These are phyloP conservation scores for Rhynchophorus ferrugineus DNA, from an alignment of 1,140 invertebrate species.

Conservation along the genomic window DNA sequence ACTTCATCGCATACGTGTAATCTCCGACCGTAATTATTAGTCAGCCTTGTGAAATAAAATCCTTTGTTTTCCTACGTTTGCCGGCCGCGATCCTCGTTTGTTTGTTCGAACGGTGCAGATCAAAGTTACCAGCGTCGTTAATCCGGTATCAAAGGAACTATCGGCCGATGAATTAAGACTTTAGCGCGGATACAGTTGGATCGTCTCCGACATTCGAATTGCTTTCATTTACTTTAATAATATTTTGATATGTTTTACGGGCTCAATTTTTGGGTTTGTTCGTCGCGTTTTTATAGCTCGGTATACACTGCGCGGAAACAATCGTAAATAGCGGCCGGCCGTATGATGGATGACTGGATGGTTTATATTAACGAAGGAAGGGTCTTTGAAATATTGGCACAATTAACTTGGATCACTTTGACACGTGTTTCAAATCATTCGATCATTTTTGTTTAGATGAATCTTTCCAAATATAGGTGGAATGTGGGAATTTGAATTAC, in stretches of 20 bases:
- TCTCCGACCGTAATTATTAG: neutral
- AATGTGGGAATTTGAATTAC: too few relatives aligned
- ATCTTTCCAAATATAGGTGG: too few relatives aligned
- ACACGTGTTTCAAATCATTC: too few relatives aligned
- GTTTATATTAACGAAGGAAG: too few relatives aligned
- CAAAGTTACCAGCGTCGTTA: conserved; percentile 34
- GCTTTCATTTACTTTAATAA: conserved; percentile 36
- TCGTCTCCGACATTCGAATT: conserved; percentile 30
- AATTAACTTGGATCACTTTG: too few relatives aligned
- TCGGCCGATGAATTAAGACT: conserved; percentile 38
- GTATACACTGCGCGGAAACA: too few relatives aligned
- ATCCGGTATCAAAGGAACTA: conserved; percentile 38
- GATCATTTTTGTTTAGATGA: too few relatives aligned
- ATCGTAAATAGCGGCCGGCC: too few relatives aligned
- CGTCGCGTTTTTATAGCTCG: too few relatives aligned
- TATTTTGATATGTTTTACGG: conserved; percentile 37
- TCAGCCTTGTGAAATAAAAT: conserved; percentile 32
- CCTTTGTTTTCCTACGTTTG: conserved; percentile 37
- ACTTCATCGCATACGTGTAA: too few relatives aligned
- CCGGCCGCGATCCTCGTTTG: conserved; percentile 30
- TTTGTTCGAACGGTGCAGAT: conserved; percentile 31
- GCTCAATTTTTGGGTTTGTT: neutral
- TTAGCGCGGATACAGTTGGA: conserved; percentile 38
- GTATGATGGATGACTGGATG: neutral
- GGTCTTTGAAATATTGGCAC: too few relatives aligned